Evolutionary conservation across 2,888 invertebrate genomes (phyloP), one percentile per base, ranked within the genome.

Genomic region (Danaus chrysippus): DNA sequence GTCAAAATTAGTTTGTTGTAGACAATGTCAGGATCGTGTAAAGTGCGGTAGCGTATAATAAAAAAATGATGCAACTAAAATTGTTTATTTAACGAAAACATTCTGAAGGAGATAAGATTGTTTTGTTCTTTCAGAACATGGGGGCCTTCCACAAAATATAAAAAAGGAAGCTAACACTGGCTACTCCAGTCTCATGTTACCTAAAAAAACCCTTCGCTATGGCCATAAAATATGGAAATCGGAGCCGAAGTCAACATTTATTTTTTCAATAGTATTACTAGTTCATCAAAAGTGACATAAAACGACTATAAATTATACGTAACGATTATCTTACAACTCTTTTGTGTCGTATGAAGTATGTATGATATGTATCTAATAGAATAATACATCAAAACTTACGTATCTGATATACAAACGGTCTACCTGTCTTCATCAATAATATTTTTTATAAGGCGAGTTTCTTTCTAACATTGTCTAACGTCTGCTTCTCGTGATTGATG

Each of bases 401-500:
- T 73, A 74, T 78, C 73, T 76, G 75, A 78, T 77, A 68, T 70
- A 70, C 67, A 65, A 70, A 67, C 68, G 68, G 69, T 70, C 77
- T 85, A 86, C 84, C 86, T 87, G 86, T 86, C 87, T 81, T 81
- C 87, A 89, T 90, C 88, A 89, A 87, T 88, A 86, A 88, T 76
- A 75, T 83, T 87, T 87, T 85, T 88, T 86, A 82, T 81, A 78
- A 76, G 74, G 67, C 69, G 64, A 72, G 77, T 78, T 78, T 72
- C 71, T 73, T 78, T 79, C 78, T 76, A 79, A 81, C 78, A 78
- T 83, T 82, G 83, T 82, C 81, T 83, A 80, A 79, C 82, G 79
- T 80, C 82, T 77, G 76, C 72, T 74, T 70, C 69, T 66, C 70
- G 82, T 88, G 89, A 90, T 89, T 80, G 87, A 90, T 90, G 84